These are phyloP conservation scores for Teleogryllus occipitalis DNA, from an alignment of 1,140 invertebrate species.

Conservation along the genomic window DNA sequence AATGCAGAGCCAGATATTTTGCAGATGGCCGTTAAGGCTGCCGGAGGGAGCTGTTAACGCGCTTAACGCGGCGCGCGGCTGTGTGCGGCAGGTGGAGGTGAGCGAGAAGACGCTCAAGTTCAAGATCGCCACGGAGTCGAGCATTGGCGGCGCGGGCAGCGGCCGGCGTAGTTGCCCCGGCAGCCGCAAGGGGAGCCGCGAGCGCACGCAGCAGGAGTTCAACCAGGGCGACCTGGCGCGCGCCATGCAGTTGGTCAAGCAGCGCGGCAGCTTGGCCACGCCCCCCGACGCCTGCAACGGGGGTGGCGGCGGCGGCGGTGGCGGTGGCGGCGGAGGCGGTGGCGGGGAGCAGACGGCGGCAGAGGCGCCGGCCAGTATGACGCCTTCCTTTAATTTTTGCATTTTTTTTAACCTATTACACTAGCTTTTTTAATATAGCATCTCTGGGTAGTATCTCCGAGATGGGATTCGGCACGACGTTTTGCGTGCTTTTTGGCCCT, in stretches of 20 bases:
- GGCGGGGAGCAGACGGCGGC: background rate
- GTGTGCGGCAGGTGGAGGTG: constrained; percentile 63
- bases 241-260: background rate
- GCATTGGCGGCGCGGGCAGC: background rate
- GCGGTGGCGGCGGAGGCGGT: background rate
- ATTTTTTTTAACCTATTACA: too few species aligned
- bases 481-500: too few species aligned
- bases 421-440: too few species aligned
- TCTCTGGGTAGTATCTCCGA: too few species aligned
- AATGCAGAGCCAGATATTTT: background rate
- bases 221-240: constrained; percentile 8
- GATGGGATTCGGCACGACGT: too few species aligned
- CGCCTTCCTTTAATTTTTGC: too few species aligned
- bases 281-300: background rate
- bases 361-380: background rate
- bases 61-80: too few species aligned
- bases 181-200: constrained; percentile 20
- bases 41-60: background rate
- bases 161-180: constrained; percentile 13
- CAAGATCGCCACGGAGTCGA: constrained; percentile 17
- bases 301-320: background rate
- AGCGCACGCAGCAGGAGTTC: background rate
- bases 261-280: background rate
- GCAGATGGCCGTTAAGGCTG: background rate
- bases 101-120: constrained; percentile 62